These are phyloP conservation scores for Sciaenops ocellatus DNA, from an alignment of 2,797 vertebrate species.

Conservation along the genomic window DNA sequence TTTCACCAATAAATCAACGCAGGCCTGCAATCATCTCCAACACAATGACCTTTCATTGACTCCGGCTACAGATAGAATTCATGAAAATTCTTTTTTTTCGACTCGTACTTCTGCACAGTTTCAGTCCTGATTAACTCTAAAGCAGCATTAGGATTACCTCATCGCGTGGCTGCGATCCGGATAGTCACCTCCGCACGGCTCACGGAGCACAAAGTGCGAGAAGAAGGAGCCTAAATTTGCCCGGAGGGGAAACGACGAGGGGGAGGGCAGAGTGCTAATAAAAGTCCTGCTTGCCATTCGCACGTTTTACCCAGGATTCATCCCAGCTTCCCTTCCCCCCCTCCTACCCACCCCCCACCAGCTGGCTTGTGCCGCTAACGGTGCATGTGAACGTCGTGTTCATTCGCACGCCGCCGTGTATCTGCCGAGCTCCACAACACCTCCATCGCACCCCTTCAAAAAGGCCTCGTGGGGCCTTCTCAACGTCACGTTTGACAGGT, in stretches of 20 bases:
- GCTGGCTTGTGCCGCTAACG: not conserved
- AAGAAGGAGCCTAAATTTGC: constrained; percentile 8
- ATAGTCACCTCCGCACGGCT: not conserved
- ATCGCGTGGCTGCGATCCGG: not conserved
- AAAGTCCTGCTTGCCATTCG: constrained; percentile 19
- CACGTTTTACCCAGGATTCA: not conserved
- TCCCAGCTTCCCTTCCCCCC: not conserved
- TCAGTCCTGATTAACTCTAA: not conserved
- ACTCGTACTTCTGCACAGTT: constrained; percentile 3
- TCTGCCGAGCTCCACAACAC: not conserved
- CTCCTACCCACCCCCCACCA: not conserved
- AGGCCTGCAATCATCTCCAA: constrained; percentile 35
- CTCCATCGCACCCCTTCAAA: constrained; percentile 14
- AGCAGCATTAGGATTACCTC: not conserved
- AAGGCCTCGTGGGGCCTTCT: not conserved
- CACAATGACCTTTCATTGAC: constrained; percentile 42
- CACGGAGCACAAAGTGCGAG: constrained; percentile 18
- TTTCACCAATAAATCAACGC: constrained; percentile 28
- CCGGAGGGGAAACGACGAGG: not conserved
- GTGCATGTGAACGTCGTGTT: constrained; percentile 16
- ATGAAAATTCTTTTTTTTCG: not conserved
- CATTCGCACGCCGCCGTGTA: not conserved
- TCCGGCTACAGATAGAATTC: not conserved
- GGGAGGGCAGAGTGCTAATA: constrained; percentile 11
- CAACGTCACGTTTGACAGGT: not conserved